Percentiles rank a stretch among this genome's conserved stretches.
phyloP scores from a whole-genome alignment of 2,888 invertebrate genomes.

The Yponomeuta sedellus region DNA sequence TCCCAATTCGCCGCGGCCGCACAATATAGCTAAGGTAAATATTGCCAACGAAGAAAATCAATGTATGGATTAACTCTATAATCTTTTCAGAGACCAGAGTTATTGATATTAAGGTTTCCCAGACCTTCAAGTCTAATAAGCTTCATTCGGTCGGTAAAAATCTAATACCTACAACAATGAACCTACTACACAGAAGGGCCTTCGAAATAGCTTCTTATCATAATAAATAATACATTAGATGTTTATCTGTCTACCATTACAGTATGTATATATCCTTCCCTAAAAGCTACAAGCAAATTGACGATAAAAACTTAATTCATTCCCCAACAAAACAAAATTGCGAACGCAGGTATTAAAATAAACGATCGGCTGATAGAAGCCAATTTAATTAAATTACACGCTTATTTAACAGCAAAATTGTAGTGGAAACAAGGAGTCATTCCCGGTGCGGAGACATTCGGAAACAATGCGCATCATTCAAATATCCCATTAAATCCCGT shows the following conservation, averaged over 20 bases:
- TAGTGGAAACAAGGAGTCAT: slow-evolving; percentile 26
- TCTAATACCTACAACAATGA: not conserved
- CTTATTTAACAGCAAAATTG: slow-evolving; percentile 12
- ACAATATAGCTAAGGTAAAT: not conserved
- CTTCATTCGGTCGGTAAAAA: not conserved
- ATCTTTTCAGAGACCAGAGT: not conserved
- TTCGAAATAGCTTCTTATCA: not conserved
- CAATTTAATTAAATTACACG: slow-evolving; percentile 12
- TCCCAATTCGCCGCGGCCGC: not conserved
- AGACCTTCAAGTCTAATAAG: not conserved
- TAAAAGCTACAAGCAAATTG: not conserved
- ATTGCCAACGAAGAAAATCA: not conserved
- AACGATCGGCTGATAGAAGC: slow-evolving; percentile 9
- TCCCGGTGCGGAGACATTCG: slow-evolving; percentile 48
- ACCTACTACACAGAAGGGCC: not conserved
- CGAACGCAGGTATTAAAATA: slow-evolving; percentile 4
- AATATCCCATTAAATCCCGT: slow-evolving; percentile 66
- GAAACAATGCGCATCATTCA: slow-evolving; percentile 68
- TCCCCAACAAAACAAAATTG: slow-evolving; percentile 6
- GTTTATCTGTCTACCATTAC: not conserved
- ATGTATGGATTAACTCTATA: not conserved
- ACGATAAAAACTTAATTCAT: slow-evolving; percentile 9
- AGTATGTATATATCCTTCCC: not conserved
- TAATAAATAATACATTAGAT: not conserved
- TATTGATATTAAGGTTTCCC: slow-evolving; percentile 3